Percentiles rank a stretch among this genome's conserved stretches.
These are phyloP conservation scores for Nothobranchius furzeri DNA, from an alignment of 2,113 vertebrate species.

Conservation along the genomic window DNA sequence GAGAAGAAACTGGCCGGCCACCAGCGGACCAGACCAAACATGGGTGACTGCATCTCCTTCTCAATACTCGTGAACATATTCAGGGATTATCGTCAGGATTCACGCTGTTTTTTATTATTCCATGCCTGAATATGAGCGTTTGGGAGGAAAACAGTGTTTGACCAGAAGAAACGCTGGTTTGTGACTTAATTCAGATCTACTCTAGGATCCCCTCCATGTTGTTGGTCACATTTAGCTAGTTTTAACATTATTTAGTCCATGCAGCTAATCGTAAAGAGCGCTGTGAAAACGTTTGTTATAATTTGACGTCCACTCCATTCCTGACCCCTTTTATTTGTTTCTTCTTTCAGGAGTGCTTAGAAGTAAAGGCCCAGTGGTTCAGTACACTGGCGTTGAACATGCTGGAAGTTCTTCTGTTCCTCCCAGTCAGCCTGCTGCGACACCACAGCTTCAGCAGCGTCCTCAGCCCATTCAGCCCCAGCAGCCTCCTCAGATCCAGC, in stretches of 20 bases:
- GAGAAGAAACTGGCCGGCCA: constrained; percentile 94
- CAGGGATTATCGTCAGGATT: background rate
- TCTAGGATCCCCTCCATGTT: no score
- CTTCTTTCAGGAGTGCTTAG: constrained; percentile 83
- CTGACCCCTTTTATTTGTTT: background rate
- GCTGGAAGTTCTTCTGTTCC: constrained; percentile 50
- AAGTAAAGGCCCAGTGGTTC: constrained; percentile 94
- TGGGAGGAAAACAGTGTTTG: no score
- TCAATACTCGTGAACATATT: background rate
- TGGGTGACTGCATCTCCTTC: constrained; percentile 76
- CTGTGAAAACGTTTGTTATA: no score
- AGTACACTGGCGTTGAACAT: constrained; percentile 87
- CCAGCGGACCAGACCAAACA: constrained; percentile 90
- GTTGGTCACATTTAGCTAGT: no score
- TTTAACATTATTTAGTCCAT: no score
- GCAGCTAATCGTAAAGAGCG: no score
- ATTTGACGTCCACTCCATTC: background rate
- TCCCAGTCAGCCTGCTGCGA: constrained; percentile 28
- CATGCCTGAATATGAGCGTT: no score
- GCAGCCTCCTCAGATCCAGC: background rate
- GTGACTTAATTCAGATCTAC: no score
- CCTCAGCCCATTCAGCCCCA: constrained; percentile 14
- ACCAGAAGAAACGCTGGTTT: no score
- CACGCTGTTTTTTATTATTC: no score
- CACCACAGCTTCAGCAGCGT: constrained; percentile 15